Percentiles rank a stretch among this genome's conserved stretches.
Evolutionary conservation across 2,797 vertebrate species (phyloP).

Genomic region (Siniperca scherzeri): DNA sequence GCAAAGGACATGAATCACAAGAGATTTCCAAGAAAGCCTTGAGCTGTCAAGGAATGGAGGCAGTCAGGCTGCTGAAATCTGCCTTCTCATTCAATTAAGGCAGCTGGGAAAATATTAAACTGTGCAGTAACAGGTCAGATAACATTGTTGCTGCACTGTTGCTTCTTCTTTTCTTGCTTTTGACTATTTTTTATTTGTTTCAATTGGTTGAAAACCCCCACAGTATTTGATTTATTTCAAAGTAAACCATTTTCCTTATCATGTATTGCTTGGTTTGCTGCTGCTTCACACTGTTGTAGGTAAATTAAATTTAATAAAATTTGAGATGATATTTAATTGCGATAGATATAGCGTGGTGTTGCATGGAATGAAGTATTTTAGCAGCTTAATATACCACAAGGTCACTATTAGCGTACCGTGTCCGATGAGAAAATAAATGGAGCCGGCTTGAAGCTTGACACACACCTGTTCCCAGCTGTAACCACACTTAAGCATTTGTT

Average conservation of each 20-base stretch:
- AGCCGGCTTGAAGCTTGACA: constrained; percentile 67
- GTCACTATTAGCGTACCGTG: constrained; percentile 52
- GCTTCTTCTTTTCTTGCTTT: constrained; percentile 6
- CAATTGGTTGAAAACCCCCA: constrained; percentile 15
- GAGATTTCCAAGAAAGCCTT: constrained; percentile 74
- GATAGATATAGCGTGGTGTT: background rate
- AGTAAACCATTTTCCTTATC: background rate
- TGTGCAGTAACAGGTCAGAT: constrained; percentile 44
- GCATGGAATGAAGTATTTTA: constrained; percentile 32
- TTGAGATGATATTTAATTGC: constrained; percentile 31
- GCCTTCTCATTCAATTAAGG: constrained; percentile 68
- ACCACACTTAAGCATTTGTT: constrained; percentile 65
- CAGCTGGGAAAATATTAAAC: constrained; percentile 51
- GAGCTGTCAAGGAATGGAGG: constrained; percentile 68
- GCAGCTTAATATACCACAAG: constrained; percentile 32
- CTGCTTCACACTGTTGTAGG: constrained; percentile 25
- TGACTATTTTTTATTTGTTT: background rate
- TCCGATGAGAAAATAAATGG: constrained; percentile 66
- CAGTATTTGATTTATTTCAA: background rate
- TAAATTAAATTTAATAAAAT: constrained; percentile 27
- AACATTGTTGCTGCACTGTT: constrained; percentile 1
- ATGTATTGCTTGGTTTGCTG: background rate
- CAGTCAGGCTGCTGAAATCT: constrained; percentile 64
- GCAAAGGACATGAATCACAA: constrained; percentile 75
- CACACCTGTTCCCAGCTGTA: constrained; percentile 75